Conservation (phyloP, 2,888 invertebrate species). For the Tetranychus truncatus region DNA sequence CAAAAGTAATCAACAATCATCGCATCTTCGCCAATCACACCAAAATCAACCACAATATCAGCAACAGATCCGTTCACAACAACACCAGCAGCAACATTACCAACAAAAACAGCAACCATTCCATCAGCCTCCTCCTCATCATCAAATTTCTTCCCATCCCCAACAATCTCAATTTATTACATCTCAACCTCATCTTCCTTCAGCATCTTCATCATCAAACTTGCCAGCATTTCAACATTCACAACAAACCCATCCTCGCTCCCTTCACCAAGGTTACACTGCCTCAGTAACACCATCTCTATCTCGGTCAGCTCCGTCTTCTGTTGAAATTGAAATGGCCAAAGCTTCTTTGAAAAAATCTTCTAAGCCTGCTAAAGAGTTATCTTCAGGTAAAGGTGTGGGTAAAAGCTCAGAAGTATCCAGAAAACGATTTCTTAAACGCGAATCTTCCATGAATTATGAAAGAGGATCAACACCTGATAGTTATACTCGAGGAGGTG, state of each 20-base stretch:
- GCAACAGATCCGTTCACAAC: too few relatives aligned
- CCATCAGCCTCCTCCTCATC: too few relatives aligned
- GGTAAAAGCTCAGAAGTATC: background rate
- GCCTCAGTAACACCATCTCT: background rate
- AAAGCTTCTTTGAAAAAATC: background rate
- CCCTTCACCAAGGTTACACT: background rate
- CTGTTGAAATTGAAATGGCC: background rate
- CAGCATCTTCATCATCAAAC: background rate
- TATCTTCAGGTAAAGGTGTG: background rate
- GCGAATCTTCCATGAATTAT: background rate
- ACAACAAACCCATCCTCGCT: background rate
- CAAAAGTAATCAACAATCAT: background rate
- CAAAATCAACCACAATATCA: background rate
- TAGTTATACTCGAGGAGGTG: background rate
- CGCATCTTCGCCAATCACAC: background rate
- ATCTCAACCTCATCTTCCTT: background rate
- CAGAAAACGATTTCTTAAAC: background rate
- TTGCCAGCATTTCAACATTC: background rate
- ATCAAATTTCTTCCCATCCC: too few relatives aligned
- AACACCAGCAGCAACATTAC: too few relatives aligned
- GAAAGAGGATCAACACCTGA: slow-evolving; percentile 8
- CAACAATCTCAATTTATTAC: too few relatives aligned
- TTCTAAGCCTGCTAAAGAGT: background rate
- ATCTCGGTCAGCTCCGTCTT: background rate
- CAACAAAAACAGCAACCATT: too few relatives aligned